Percentiles rank a stretch among this genome's conserved stretches.
phyloP scores from a whole-genome alignment of 2,797 vertebrate genomes.

The Notolabrus celidotus region DNA sequence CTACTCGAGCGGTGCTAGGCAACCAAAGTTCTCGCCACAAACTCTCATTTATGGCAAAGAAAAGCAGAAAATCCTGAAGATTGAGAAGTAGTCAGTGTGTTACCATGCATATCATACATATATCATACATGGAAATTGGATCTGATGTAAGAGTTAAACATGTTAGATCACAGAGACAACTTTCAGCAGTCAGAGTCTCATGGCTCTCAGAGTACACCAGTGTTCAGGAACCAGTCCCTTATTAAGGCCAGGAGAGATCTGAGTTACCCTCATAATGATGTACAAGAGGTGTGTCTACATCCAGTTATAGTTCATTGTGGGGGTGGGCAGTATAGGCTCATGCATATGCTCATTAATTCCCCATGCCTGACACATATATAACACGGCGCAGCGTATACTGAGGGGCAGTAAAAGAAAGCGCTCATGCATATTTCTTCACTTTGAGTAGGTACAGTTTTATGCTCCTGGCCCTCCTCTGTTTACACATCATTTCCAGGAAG shows the following conservation, averaged over 20 bases:
- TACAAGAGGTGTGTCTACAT: conserved; percentile 26
- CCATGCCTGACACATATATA: conserved; percentile 17
- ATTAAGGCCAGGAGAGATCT: conserved; percentile 17
- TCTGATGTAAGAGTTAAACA: no score
- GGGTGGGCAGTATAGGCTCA: conserved; percentile 17
- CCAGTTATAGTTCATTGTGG: conserved; percentile 20
- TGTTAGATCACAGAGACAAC: no score
- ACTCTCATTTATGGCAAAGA: no score
- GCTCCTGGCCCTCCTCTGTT: conserved; percentile 47
- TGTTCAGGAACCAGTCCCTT: neutral
- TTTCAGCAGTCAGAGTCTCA: no score
- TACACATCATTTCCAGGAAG: conserved; percentile 59
- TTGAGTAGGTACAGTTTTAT: conserved; percentile 36
- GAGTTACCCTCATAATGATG: neutral
- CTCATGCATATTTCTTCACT: conserved; percentile 36
- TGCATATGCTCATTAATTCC: conserved; percentile 45
- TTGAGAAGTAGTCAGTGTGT: no score
- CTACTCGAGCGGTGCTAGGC: no score
- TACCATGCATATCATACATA: no score
- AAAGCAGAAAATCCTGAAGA: no score
- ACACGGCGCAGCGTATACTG: conserved; percentile 6
- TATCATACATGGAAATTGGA: no score
- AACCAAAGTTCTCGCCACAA: no score
- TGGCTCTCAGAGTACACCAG: neutral
- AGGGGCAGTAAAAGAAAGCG: conserved; percentile 18